Evolutionary conservation across 2,113 vertebrate species (phyloP).

Genomic region (Puntigrus tetrazona): DNA sequence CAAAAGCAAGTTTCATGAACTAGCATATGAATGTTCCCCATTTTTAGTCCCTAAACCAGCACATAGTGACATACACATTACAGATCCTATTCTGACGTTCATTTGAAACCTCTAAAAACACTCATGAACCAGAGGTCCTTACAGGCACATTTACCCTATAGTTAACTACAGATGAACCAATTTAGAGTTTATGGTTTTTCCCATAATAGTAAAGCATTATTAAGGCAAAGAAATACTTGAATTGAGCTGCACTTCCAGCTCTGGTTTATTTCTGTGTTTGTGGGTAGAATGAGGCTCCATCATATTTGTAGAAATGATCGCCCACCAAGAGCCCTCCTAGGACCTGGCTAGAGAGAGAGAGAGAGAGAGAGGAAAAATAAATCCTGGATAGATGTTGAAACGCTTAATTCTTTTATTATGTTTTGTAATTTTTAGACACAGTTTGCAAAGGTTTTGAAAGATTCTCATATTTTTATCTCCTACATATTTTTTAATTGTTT

Average conservation of each 20-base stretch:
- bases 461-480: neutral
- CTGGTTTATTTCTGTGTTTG: conserved; percentile 29
- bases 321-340: conserved; percentile 29
- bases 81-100: neutral
- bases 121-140: neutral
- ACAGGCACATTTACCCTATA: neutral
- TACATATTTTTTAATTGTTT: neutral
- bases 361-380: neutral
- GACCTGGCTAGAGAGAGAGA: neutral
- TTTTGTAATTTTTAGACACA: neutral
- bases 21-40: neutral
- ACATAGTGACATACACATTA: neutral
- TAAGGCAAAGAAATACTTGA: neutral
- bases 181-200: neutral
- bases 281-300: conserved; percentile 35
- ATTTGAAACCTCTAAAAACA: conserved; percentile 1
- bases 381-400: neutral
- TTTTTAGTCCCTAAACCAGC: neutral
- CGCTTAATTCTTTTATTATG: neutral
- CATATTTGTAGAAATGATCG: conserved; percentile 36
- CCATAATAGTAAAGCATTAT: neutral
- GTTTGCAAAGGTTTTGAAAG: neutral
- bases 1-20: neutral
- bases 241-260: conserved; percentile 13
- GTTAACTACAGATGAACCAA: neutral